Evolutionary conservation across 2,888 invertebrate species (phyloP), one percentile per base, ranked within the genome.

Genomic region (Agriopis marginaria): DNA sequence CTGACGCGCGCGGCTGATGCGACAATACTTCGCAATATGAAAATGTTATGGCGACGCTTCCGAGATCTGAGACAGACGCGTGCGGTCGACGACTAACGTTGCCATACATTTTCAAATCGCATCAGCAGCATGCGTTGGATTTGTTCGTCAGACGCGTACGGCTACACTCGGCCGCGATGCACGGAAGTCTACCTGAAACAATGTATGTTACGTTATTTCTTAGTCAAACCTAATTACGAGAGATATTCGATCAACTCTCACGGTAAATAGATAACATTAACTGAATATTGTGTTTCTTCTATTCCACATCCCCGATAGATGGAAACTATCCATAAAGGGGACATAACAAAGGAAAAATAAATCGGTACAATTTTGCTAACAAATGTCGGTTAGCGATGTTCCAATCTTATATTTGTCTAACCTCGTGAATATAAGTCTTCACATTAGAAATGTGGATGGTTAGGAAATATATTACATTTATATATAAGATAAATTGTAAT

Each of bases 341-440:
- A 79, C 84, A 85, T 86, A 81, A 86, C 85, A 86, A 86, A 84
- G 75, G 82, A 77, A 76, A 82, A 82, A 89, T 85, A 89, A 88
- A 89, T 89, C 81, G 87, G 73, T 76, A 81, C 81, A 85, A 86
- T 89, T 89, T 83, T 82, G 82, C 78, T 86, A 86, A 87, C 86
- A 88, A 86, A 89, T 88, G 87, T 82, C 83, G 83, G 88, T 86
- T 79, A 83, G 80, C 76, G 79, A 84, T 82, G 82, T 82, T 82
- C 86, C 88, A 86, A 86, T 88, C 86, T 84, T 79, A 80, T 82
- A 80, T 84, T 80, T 82, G 78, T 80, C 80, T 79, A 80, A 82
- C 81, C 76, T 80, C 80, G 73, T 75, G 77, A 80, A 82, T 78
- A 83, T 78, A 12, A 63, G 44, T 55, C 44, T 50, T 51, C 47